phyloP scores from a whole-genome alignment of 2,888 invertebrate genomes.

The Eupithecia abbreviata region DNA sequence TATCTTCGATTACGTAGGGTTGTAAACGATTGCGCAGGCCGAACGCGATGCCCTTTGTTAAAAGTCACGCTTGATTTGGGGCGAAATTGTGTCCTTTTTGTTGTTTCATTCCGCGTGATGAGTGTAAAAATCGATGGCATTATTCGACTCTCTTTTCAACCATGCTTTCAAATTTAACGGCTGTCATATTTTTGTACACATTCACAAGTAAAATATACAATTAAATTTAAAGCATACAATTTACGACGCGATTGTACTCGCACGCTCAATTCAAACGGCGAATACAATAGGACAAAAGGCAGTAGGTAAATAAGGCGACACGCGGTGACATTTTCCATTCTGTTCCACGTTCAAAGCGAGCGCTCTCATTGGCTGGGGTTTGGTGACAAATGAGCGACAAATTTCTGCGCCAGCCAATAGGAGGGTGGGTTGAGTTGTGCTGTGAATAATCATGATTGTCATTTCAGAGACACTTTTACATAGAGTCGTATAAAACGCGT shows the following conservation, averaged over 20 bases:
- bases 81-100: conserved; percentile 81
- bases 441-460: conserved; percentile 60
- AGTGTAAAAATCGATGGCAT: conserved; percentile 75
- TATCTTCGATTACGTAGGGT: conserved; percentile 55
- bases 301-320: conserved; percentile 62
- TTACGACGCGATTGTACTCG: conserved; percentile 47
- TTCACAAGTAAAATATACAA: conserved; percentile 10
- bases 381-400: conserved; percentile 84
- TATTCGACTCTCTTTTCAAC: conserved; percentile 46
- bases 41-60: conserved; percentile 74
- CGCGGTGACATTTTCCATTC: conserved; percentile 72
- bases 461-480: conserved; percentile 45
- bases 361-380: conserved; percentile 68
- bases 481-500: conserved; percentile 21
- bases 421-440: conserved; percentile 54
- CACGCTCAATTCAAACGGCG: conserved; percentile 39
- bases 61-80: conserved; percentile 81
- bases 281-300: conserved; percentile 52
- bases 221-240: neutral
- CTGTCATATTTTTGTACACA: conserved; percentile 49
- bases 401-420: conserved; percentile 65
- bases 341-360: conserved; percentile 65
- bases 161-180: conserved; percentile 37
- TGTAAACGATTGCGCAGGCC: conserved; percentile 67
- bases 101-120: conserved; percentile 75